Percentiles rank a stretch among this genome's conserved stretches.
These are phyloP conservation scores for Upupa epops DNA, from an alignment of 2,113 vertebrate genomes.

Conservation along the genomic window DNA sequence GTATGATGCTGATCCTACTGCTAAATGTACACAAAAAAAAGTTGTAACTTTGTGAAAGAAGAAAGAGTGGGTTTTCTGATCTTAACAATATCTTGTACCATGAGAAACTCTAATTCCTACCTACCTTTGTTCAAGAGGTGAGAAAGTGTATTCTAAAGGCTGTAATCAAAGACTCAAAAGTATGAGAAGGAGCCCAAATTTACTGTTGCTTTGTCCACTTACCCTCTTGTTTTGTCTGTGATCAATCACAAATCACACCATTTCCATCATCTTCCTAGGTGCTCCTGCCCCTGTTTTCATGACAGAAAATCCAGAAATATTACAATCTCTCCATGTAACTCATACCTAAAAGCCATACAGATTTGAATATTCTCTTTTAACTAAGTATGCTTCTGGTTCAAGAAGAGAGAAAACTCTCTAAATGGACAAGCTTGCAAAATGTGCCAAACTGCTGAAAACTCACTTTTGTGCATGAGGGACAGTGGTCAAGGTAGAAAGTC, in stretches of 20 bases:
- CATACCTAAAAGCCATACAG: not conserved
- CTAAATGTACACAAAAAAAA: not conserved
- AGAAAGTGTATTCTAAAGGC: not conserved
- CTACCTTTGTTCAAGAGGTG: not conserved
- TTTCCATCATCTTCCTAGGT: not conserved
- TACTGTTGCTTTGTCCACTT: not conserved
- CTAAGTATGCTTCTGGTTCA: slow-evolving; percentile 6
- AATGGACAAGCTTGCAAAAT: not conserved
- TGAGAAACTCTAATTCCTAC: not conserved
- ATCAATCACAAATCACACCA: not conserved
- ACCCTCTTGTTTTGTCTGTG: not conserved
- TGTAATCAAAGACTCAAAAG: not conserved
- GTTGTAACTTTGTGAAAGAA: not conserved
- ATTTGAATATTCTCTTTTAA: not conserved
- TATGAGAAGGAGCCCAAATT: not conserved
- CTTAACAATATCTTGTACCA: not conserved
- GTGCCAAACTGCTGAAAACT: not conserved
- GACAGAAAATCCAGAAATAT: not conserved
- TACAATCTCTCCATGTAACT: not conserved
- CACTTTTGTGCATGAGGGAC: not conserved
- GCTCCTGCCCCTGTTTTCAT: not conserved
- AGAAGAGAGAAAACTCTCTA: not conserved
- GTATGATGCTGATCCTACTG: not conserved
- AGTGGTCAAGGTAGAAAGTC: not conserved
- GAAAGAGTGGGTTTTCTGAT: not conserved